Evolutionary conservation across 2,113 vertebrate species (phyloP).

Genomic region (Ondatra zibethicus): DNA sequence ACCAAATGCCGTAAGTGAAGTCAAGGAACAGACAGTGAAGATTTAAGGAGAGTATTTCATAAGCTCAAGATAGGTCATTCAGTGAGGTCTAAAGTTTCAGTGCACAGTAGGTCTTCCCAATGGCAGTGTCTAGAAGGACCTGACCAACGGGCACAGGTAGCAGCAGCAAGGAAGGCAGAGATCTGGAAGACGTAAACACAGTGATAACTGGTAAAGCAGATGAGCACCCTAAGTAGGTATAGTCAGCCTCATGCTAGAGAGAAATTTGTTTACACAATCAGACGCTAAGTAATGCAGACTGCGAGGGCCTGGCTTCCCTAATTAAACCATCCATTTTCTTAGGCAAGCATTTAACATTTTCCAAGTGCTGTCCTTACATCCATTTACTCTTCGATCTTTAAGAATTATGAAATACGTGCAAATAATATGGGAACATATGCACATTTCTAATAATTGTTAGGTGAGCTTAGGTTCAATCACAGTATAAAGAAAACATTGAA

Average conservation of each 20-base stretch:
- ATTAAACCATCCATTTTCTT: not conserved
- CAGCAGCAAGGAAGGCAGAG: not conserved
- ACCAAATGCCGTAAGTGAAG: not conserved
- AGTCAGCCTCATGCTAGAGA: not conserved
- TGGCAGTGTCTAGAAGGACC: not conserved
- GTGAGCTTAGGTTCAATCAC: not conserved
- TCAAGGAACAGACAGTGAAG: not conserved
- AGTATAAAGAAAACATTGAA: not conserved
- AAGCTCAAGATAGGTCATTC: not conserved
- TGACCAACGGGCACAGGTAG: not conserved
- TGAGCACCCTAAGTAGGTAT: not conserved
- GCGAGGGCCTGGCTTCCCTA: not conserved
- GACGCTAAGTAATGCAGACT: not conserved
- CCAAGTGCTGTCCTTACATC: not conserved
- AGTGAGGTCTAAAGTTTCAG: not conserved
- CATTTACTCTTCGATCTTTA: not conserved
- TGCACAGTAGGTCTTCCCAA: not conserved
- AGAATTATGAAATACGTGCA: not conserved
- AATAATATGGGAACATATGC: not conserved
- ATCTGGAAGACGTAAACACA: not conserved
- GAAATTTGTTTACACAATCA: not conserved
- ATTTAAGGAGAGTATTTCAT: not conserved
- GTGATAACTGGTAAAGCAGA: not conserved
- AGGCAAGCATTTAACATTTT: not conserved
- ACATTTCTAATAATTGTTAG: conserved; percentile 6